phyloP scores from a whole-genome alignment of 2,113 vertebrate genomes.

The Pseudonaja textilis region DNA sequence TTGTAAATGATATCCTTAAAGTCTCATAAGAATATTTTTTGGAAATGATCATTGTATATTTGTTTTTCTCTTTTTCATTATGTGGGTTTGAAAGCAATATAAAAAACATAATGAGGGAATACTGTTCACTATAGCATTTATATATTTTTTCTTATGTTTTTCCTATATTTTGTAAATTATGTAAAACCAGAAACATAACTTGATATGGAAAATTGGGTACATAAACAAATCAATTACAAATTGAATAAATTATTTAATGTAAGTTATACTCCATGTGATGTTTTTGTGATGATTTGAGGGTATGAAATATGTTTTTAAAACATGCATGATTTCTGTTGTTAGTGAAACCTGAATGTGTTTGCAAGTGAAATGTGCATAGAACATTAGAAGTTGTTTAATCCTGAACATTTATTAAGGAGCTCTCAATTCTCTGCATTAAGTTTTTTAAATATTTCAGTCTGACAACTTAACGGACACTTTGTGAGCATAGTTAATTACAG shows the following conservation, averaged over 20 bases:
- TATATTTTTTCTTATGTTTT: conserved; percentile 6
- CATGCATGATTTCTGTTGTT: no score
- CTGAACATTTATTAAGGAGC: neutral
- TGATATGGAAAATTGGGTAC: neutral
- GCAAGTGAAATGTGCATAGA: neutral
- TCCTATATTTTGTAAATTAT: neutral
- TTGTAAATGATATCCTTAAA: conserved; percentile 68
- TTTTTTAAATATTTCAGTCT: neutral
- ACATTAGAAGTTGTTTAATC: neutral
- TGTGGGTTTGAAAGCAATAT: conserved; percentile 18
- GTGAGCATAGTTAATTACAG: neutral
- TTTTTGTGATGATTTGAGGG: neutral
- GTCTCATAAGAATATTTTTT: conserved; percentile 66
- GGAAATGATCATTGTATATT: conserved; percentile 59
- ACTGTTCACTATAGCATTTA: conserved; percentile 25
- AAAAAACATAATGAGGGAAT: neutral
- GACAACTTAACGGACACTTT: neutral
- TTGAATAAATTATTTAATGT: neutral
- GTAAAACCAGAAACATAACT: neutral
- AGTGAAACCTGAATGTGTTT: neutral
- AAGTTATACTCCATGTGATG: neutral
- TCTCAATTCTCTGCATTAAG: neutral
- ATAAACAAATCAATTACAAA: neutral
- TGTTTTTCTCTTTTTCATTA: conserved; percentile 55
- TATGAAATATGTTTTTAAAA: neutral